Evolutionary conservation across 2,113 vertebrate genomes (phyloP).

Genomic region (Rhineura floridana): DNA sequence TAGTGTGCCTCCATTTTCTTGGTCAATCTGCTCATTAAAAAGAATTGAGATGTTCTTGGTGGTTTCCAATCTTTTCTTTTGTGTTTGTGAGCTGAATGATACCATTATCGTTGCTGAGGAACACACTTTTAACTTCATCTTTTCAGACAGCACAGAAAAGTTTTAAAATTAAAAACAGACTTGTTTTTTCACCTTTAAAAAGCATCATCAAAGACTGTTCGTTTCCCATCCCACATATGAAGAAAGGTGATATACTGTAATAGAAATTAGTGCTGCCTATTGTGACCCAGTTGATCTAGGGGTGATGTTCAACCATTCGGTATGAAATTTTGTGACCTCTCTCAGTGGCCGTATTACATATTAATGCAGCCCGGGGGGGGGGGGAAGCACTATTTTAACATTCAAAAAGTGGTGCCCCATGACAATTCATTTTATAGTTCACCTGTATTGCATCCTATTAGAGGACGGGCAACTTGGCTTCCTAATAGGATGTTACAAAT

Average conservation of each 20-base stretch:
- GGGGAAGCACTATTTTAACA: neutral
- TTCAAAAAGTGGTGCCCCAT: neutral
- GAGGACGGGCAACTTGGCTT: too few relatives aligned
- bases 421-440: neutral
- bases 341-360: neutral
- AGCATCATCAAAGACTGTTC: neutral
- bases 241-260: neutral
- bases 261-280: neutral
- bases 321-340: neutral
- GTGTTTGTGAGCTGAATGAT: neutral
- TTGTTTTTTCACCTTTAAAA: neutral
- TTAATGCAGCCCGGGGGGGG: neutral
- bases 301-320: neutral
- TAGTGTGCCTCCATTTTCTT: neutral
- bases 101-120: neutral
- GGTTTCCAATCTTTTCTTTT: neutral
- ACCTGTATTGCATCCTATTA: too few relatives aligned
- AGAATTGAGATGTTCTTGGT: neutral
- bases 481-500: too few relatives aligned
- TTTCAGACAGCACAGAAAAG: neutral
- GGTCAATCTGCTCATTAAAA: neutral
- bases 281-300: neutral
- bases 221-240: neutral
- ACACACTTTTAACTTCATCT: accelerated
- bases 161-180: neutral